Evolutionary conservation across 1,140 invertebrate species (phyloP).

Genomic region (Drosophila punjabiensis): DNA sequence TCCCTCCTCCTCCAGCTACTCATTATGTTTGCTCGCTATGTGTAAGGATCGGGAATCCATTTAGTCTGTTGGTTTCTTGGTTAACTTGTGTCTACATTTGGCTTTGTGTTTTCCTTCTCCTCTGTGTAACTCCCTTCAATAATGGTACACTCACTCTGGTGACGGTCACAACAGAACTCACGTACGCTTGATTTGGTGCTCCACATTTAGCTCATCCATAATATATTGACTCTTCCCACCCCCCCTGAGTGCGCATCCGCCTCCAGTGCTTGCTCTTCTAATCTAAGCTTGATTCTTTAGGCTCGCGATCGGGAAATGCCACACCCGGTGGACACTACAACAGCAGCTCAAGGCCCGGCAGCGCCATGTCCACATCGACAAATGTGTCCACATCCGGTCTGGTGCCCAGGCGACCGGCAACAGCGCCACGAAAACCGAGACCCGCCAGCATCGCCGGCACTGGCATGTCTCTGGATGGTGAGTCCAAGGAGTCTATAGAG

Average conservation of each 20-base stretch:
- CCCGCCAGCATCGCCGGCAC: constrained; percentile 95
- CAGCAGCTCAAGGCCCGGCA: constrained; percentile 92
- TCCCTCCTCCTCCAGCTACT: constrained; percentile 22
- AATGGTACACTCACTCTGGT: constrained; percentile 64
- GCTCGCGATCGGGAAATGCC: constrained; percentile 89
- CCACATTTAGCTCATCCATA: constrained; percentile 45
- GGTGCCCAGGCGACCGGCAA: constrained; percentile 69
- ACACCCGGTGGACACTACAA: constrained; percentile 87
- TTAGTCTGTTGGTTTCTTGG: constrained; percentile 40
- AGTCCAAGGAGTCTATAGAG: not conserved
- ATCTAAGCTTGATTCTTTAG: constrained; percentile 44
- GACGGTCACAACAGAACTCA: constrained; percentile 64
- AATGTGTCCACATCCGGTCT: constrained; percentile 78
- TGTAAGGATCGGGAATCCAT: constrained; percentile 17
- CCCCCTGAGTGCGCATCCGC: not conserved
- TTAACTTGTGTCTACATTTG: constrained; percentile 52
- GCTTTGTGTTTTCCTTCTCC: constrained; percentile 31
- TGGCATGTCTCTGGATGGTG: constrained; percentile 88
- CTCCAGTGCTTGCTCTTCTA: constrained; percentile 14
- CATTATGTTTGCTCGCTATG: constrained; percentile 27
- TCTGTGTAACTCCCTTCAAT: constrained; percentile 21
- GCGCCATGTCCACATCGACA: constrained; percentile 89
- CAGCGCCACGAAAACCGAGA: constrained; percentile 85
- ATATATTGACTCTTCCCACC: constrained; percentile 21
- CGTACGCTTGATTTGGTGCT: constrained; percentile 66